Base-by-base conservation (phyloP, 64 coral and sea anemone species). In the Actinia tenebrosa region DNA sequence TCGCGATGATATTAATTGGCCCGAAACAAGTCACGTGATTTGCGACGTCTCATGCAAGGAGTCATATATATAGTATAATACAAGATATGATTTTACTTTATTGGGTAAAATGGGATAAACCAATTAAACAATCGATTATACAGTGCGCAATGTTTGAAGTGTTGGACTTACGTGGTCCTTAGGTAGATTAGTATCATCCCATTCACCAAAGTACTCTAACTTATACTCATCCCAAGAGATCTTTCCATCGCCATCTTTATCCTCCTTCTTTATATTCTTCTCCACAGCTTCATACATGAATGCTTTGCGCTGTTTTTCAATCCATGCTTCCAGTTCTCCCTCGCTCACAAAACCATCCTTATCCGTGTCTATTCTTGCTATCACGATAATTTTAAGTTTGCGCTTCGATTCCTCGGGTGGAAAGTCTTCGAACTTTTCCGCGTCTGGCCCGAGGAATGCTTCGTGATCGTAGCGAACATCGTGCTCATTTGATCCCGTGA, bases 221-320 rank as follows among this genome's bases (percentile, higher is more conserved):
- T 86, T 90, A 60, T 99, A 99, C 71, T 99, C 97, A 15, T 92
- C 83, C 97, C 97, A 99, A 7, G 97, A 93, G 58, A 99, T 86
- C 86, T 91, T 95, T 5, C 93, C 58, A 45, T 99, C 93, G 18
- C 89, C 91, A 83, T 99, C 89, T 87, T 88, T 91, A 77, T 99
- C 97, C 42, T 99, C 92, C 9, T 86, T 56, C 4, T 87, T 72
- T 30, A 99, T 99, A 30, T 92, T 92, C n/a, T 99, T 89, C 20
- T 95, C 94, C 9, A 99, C 88, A 1, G 91, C 97, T 80, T 99
- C 97, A 18, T 99, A 99, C 97, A 99, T 99, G 14, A 99, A 99
- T 16, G 93, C 88, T 47, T 99, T 99, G 4, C 97, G 77, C 69
- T 99, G 97, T 86, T 93, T 93, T 5, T 99, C 91, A 45, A 99